Evolutionary conservation across 2,888 invertebrate species (phyloP), one percentile per base, ranked within the genome.

Genomic region (Eristalinus aeneus): DNA sequence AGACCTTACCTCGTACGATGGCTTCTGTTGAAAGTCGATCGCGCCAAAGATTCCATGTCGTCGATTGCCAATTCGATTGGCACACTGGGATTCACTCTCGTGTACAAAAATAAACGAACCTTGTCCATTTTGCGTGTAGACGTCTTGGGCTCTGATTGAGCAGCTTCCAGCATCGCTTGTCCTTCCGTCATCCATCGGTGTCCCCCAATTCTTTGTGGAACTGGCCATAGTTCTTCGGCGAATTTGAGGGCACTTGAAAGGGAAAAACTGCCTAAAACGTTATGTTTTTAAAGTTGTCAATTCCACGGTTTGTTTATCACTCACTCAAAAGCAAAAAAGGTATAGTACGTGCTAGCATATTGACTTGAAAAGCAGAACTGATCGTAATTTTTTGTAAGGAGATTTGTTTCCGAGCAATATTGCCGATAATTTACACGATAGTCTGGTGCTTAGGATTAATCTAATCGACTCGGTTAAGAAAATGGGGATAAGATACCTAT

Each of bases 71-170:
- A 89, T 86, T 90, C 88, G 36, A 88, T 81, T 2, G 88, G 84
- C 58, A 88, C 87, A 0, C 12, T 74, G 8, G 90, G 89, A 78
- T 91, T 90, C 0, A 87, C 65, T 0, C 64, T 65, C 10, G 91
- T 91, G 78, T 88, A 91, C 73, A 91, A 77, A 64, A 90, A 89
- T 75, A 88, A 91, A 0, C 61, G 74, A 2, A 80, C 32, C 2
- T 54, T 75, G 20, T 80, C 74, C 32, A 74, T 68, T 16, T n/a
- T 68, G 9, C 60, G 56, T 3, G 6, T 22, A 10, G 10, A 23
- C 11, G 1, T 4, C n/a, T 46, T 32, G 12, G 34, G 22, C 22
- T 63, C 68, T 2, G 53, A n/a, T 1, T 11, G 16, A 2, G 20
- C 1, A 1, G 69, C 80, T 39, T 80, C 75, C 6, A 0, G 8